phyloP scores from a whole-genome alignment of 2,888 invertebrate genomes.

The Cantharis nigra region DNA sequence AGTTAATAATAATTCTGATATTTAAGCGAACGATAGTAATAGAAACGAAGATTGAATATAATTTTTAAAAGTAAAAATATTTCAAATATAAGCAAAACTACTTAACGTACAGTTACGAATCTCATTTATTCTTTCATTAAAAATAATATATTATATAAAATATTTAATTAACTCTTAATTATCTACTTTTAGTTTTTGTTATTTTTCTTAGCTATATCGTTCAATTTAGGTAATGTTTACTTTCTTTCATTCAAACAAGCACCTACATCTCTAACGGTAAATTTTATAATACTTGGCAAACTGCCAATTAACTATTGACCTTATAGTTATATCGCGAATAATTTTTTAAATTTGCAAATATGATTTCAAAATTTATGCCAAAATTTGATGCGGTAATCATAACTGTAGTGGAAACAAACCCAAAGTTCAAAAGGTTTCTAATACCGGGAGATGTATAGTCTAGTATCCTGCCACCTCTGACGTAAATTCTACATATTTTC shows the following conservation, averaged over 20 bases:
- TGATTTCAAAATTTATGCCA: neutral
- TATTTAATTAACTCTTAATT: neutral
- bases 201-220: neutral
- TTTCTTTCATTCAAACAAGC: neutral
- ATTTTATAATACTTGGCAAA: neutral
- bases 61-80: neutral
- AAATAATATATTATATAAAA: neutral
- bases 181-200: neutral
- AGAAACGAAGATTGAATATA: neutral
- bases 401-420: neutral
- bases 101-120: neutral
- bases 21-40: neutral
- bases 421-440: neutral
- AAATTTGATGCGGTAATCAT: neutral
- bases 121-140: neutral
- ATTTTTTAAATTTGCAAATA: neutral
- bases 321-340: neutral
- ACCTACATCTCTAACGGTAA: neutral
- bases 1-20: slow-evolving; percentile 19
- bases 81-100: neutral
- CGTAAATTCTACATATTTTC: too few species aligned
- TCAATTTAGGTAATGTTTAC: neutral
- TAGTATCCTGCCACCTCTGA: too few species aligned
- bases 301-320: neutral
- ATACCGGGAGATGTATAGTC: neutral